Evolutionary conservation across 2,797 vertebrate genomes (phyloP), one percentile per base, ranked within the genome.

Genomic region (Aplochiton taeniatus): DNA sequence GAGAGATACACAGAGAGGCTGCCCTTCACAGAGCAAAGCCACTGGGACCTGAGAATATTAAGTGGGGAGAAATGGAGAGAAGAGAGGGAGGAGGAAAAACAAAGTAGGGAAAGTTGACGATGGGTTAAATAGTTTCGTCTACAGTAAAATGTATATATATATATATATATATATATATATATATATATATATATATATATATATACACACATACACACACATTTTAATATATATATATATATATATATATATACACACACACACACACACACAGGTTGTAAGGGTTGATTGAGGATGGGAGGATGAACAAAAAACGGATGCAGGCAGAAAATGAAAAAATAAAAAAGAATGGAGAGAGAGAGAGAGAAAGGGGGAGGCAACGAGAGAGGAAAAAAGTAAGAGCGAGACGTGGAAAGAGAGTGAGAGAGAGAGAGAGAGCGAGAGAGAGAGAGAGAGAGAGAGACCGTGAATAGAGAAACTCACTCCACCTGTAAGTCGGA

Each of bases 151-250:
- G n/a, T n/a, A n/a, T n/a, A n/a, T n/a, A n/a, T 9, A 50, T n/a
- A 50, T n/a, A 50, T n/a, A 50, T n/a, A 53, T 19, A 55, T 41
- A 50, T 17, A 48, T 7, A 31, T 11, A n/a, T 46, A 46, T 53
- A 57, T 46, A 48, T 43, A 44, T 55, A 61, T 54, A 62, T 53
- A 61, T 55, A 18, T 10, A 56, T 45, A 42, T 43, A 20, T 48
- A 45, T 8, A 18, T 9, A 56, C 19, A 31, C 1, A 6, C 42
- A 63, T 19, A 43, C 54, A 46, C 47, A 58, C 17, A 12, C 20
- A 17, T 46, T 13, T 55, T 46, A 13, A 43, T 7, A 66, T 54
- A 66, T 12, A 46, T 13, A 14, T 16, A 19, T 10, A 55, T 17
- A 44, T 8, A 31, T 49, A 19, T 47, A 50, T n/a, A 50, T n/a